These are phyloP conservation scores for Distichodus sexfasciatus DNA, from an alignment of 2,797 vertebrate species.

Conservation along the genomic window DNA sequence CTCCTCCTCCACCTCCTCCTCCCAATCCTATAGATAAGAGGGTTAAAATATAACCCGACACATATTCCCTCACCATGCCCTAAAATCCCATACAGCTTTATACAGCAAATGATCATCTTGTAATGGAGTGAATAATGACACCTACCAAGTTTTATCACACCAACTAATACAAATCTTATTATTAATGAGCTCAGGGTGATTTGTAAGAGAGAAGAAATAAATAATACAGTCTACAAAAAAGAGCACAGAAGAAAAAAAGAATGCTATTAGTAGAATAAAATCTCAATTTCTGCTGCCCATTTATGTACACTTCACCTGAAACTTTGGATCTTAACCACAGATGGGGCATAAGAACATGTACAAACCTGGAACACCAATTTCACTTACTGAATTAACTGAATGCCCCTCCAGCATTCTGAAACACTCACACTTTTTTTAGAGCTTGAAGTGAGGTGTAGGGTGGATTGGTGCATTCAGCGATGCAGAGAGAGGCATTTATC, in stretches of 20 bases:
- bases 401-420: constrained; percentile 1
- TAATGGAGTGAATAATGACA: neutral
- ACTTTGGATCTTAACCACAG: neutral
- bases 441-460: constrained; percentile 19
- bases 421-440: neutral
- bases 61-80: constrained; percentile 33
- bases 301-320: neutral
- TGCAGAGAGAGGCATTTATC: constrained; percentile 40
- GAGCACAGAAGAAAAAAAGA: neutral
- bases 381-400: constrained; percentile 3
- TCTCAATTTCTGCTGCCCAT: no score
- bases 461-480: constrained; percentile 31
- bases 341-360: constrained; percentile 10
- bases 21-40: constrained; percentile 33
- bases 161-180: no score
- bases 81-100: constrained; percentile 23
- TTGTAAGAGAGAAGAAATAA: no score
- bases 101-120: neutral
- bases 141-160: no score
- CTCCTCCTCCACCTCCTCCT: constrained; percentile 8
- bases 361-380: constrained; percentile 28
- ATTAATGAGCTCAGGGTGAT: no score
- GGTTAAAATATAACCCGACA: constrained; percentile 68
- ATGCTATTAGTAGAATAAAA: neutral
- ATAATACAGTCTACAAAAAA: no score